Evolutionary conservation across 2,113 vertebrate genomes (phyloP), one percentile per base, ranked within the genome.

Genomic region (Chinchilla lanigera): DNA sequence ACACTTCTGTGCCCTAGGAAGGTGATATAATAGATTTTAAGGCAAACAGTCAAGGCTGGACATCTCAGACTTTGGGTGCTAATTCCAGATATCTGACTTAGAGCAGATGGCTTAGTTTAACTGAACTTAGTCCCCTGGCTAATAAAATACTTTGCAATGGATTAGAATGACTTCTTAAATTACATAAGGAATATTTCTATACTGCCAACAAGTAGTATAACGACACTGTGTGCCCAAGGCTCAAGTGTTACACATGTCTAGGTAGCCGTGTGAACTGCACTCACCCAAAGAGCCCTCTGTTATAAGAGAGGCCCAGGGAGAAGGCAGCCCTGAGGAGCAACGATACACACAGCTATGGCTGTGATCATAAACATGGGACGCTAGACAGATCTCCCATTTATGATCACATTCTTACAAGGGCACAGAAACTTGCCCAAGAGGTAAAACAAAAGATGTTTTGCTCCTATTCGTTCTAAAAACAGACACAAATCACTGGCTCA

Each of bases 121-220:
- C 35, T 60, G 41, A 33, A 67, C 41, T 87, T 75, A 35, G 24
- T 54, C 52, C 90, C n/a, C 20, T 84, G 33, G 24, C 52, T 61
- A 38, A n/a, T 5, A 88, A 41, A 87, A 69, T n/a, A 47, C 24
- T 26, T 14, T 78, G 30, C 26, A 47, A 38, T 58, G 3, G 44
- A 14, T 58, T 73, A n/a, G n/a, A 89, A 81, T 44, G 80, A 33
- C 47, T 96, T 80, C 61, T 96, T 96, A 85, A 73, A 85, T 41
- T 80, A 58, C 63, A 86, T 65, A 58, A 58, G 5, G 67, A 81
- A 52, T 54, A 73, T 81, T 80, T 88, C 44, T 47, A 24, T 33
- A 73, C 9, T 44, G 38, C 58, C 17, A 91, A 93, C 87, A 95
- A 71, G 16, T 47, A 94, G 26, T 44, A 81, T 52, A 28, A 30